Evolutionary conservation across 2,113 vertebrate genomes (phyloP).

Genomic region (Syngnathus typhle): DNA sequence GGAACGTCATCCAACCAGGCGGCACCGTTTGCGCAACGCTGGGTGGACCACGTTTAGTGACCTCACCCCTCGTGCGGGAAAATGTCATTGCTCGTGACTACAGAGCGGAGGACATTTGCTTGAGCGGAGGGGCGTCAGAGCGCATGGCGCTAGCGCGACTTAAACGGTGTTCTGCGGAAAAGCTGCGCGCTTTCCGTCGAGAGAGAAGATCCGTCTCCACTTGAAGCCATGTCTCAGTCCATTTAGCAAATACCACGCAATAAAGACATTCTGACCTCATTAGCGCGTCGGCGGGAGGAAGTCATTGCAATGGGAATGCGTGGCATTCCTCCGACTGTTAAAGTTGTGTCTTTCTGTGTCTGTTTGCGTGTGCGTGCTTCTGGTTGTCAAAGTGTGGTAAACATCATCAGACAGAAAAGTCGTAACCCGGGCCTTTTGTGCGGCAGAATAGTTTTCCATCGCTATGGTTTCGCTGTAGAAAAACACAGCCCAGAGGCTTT

Average conservation of each 20-base stretch:
- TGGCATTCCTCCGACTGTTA: constrained; percentile 2
- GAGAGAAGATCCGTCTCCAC: constrained; percentile 16
- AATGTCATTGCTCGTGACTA: constrained; percentile 43
- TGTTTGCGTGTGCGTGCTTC: not conserved
- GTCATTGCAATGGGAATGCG: constrained; percentile 3
- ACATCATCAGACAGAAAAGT: constrained; percentile 18
- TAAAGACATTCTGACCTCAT: constrained; percentile 33
- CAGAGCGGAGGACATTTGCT: not conserved
- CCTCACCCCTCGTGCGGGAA: constrained; percentile 50
- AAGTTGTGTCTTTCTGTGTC: constrained; percentile 3
- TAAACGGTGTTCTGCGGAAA: not conserved
- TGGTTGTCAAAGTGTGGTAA: not conserved
- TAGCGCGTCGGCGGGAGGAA: constrained; percentile 3
- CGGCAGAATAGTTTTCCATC: constrained; percentile 22
- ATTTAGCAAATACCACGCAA: constrained; percentile 24
- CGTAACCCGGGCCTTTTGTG: constrained; percentile 19
- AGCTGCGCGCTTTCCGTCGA: not conserved
- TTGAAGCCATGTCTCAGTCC: constrained; percentile 25
- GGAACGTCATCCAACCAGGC: constrained; percentile 38
- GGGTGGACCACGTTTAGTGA: constrained; percentile 61
- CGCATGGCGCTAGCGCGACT: not conserved
- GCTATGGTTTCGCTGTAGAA: constrained; percentile 31
- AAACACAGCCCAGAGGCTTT: constrained; percentile 23
- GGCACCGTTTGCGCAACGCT: constrained; percentile 59
- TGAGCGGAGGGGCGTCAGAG: not conserved